Conservation (phyloP, 1,140 invertebrate genomes). For the Matsumurasca onukii region DNA sequence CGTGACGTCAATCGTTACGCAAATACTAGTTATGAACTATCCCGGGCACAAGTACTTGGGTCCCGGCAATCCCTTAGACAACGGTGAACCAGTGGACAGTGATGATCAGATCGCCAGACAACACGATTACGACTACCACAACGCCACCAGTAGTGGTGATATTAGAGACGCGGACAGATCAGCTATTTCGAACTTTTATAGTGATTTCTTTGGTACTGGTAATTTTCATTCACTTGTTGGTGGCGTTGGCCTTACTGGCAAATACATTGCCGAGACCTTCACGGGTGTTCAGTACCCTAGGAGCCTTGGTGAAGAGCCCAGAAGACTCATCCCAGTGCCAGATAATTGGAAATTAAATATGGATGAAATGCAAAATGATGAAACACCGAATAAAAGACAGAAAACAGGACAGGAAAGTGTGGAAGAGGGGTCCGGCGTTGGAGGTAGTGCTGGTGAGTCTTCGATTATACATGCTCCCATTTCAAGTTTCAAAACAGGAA, state of each 20-base stretch:
- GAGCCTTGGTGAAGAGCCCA: not conserved
- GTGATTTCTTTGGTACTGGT: not conserved
- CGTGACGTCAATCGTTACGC: too few relatives aligned
- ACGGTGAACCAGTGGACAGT: conserved; percentile 9
- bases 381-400: not conserved
- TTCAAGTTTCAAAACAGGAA: not conserved
- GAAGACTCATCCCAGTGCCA: not conserved
- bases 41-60: conserved; percentile 18
- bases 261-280: not conserved
- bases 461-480: not conserved
- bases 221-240: not conserved
- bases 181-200: conserved; percentile 1
- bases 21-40: too few relatives aligned
- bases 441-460: not conserved
- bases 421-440: not conserved
- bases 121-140: conserved; percentile 12
- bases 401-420: not conserved
- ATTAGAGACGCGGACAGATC: conserved; percentile 11
- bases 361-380: not conserved
- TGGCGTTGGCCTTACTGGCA: not conserved
- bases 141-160: not conserved
- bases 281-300: not conserved
- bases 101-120: conserved; percentile 13
- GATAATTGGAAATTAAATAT: not conserved
- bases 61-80: conserved; percentile 5